Evolutionary conservation across 2,113 vertebrate species (phyloP).

Genomic region (Chamaea fasciata): DNA sequence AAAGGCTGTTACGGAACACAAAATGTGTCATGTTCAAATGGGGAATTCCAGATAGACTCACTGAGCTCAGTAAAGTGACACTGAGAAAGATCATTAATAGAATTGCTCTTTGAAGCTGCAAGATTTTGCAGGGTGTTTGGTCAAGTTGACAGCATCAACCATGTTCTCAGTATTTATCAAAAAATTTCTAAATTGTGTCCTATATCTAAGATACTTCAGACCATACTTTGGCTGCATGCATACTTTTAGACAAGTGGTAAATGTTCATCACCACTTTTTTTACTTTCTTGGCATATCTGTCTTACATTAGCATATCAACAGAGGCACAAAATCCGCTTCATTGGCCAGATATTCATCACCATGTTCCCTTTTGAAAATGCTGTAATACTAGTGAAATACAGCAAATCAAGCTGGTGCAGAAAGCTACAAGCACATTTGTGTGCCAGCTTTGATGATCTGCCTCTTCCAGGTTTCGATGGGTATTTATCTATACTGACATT

Average conservation of each 20-base stretch:
- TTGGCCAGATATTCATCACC: background rate
- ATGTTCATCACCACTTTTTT: background rate
- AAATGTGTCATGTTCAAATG: background rate
- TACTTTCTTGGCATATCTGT: background rate
- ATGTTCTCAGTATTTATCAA: background rate
- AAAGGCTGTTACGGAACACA: background rate
- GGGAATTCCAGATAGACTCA: background rate
- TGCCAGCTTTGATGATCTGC: background rate
- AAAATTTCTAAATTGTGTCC: background rate
- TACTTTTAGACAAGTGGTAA: background rate
- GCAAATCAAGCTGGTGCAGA: background rate
- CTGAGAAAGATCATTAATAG: background rate
- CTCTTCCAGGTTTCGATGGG: background rate
- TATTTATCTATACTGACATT: constrained; percentile 14
- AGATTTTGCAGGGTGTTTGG: background rate
- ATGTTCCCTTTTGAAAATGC: background rate
- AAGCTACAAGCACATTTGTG: background rate
- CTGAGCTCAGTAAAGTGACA: background rate
- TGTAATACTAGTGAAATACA: background rate
- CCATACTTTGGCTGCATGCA: background rate
- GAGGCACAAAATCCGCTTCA: background rate
- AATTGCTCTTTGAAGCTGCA: background rate
- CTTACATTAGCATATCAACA: background rate
- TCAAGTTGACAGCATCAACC: background rate
- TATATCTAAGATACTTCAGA: background rate